phyloP scores from a whole-genome alignment of 2,888 invertebrate genomes.

The Latrodectus elegans region DNA sequence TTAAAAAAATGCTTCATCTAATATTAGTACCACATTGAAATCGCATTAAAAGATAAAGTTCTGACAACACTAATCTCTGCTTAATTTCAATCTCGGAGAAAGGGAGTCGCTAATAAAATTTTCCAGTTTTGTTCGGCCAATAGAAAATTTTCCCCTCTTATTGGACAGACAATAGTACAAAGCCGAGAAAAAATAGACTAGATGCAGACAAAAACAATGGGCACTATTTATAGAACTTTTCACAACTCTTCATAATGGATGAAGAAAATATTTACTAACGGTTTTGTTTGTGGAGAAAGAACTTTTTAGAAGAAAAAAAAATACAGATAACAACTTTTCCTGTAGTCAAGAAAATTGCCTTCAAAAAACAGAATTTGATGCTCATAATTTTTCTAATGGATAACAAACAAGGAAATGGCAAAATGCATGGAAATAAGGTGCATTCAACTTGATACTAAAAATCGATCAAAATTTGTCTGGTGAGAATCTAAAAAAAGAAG shows the following conservation, averaged over 20 bases:
- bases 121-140: not conserved
- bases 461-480: no score
- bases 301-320: not conserved
- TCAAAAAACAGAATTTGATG: not conserved
- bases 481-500: no score
- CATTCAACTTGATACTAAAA: not conserved
- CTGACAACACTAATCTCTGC: no score
- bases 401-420: not conserved
- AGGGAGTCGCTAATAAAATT: no score
- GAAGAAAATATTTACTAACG: not conserved
- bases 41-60: no score
- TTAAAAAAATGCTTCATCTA: no score
- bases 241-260: not conserved
- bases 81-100: no score
- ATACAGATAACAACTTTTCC: not conserved
- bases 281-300: not conserved
- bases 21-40: no score
- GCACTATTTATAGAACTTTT: constrained; percentile 17
- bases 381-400: not conserved
- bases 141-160: not conserved
- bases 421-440: not conserved
- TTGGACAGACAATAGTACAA: not conserved
- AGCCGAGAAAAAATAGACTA: constrained; percentile 4
- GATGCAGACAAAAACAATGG: constrained; percentile 15
- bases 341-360: not conserved